Conservation (phyloP, 2,797 vertebrate species). For the Pagetopsis macropterus region DNA sequence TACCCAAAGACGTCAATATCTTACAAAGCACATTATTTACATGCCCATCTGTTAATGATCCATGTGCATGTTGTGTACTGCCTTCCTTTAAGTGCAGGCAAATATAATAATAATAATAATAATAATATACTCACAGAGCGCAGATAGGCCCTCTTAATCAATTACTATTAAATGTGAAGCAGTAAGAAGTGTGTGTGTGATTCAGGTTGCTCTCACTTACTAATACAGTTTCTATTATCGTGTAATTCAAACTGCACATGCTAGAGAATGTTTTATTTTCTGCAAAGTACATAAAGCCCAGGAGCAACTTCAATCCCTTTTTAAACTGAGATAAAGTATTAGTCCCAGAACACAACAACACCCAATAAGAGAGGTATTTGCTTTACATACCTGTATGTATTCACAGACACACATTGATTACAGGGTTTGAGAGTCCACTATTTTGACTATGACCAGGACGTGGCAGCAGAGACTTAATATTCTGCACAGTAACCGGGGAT, state of each 20-base stretch:
- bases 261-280: background rate
- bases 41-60: background rate
- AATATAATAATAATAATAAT: no score
- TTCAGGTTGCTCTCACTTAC: no score
- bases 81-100: background rate
- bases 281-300: background rate
- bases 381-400: background rate
- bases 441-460: conserved; percentile 37
- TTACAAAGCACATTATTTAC: background rate
- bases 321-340: background rate
- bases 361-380: background rate
- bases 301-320: background rate
- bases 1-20: no score
- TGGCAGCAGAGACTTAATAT: conserved; percentile 46
- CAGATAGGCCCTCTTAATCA: background rate
- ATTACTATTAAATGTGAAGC: background rate
- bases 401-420: conserved; percentile 1
- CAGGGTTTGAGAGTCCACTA: background rate
- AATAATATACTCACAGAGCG: background rate
- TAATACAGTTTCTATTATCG: no score
- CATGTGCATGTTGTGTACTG: background rate
- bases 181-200: background rate
- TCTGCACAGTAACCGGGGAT: conserved; percentile 3
- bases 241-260: background rate
- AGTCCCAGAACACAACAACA: background rate